A percentile compares a stretch with the other conserved stretches of the same genome.
Evolutionary conservation across 2,797 vertebrate species (phyloP).

Genomic region (Odontamblyopus rebecca): DNA sequence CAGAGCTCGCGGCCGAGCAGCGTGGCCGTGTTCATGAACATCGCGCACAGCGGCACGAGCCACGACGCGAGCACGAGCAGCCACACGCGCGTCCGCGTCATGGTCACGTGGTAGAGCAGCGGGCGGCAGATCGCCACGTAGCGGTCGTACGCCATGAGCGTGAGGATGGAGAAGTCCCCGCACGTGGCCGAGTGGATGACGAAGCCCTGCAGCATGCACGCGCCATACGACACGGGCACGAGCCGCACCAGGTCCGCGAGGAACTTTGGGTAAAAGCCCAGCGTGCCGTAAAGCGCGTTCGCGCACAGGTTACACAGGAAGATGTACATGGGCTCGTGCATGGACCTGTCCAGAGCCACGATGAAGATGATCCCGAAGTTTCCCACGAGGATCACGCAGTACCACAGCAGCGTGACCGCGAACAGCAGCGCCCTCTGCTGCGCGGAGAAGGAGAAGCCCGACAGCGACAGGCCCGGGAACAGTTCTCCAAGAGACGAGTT

Average conservation of each 20-base stretch:
- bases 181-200: constrained; percentile 41
- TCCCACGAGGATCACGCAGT: constrained; percentile 18
- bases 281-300: constrained; percentile 42
- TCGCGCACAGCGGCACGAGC: constrained; percentile 27
- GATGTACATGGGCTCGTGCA: constrained; percentile 55
- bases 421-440: constrained; percentile 38
- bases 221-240: constrained; percentile 41
- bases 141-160: constrained; percentile 57
- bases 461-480: constrained; percentile 16
- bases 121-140: constrained; percentile 57
- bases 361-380: constrained; percentile 30
- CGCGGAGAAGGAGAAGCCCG: constrained; percentile 47
- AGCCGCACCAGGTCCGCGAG: constrained; percentile 39
- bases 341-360: constrained; percentile 29
- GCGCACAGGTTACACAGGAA: constrained; percentile 44
- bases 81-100: constrained; percentile 27
- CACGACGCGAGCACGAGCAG: constrained; percentile 34
- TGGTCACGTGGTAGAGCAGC: constrained; percentile 38
- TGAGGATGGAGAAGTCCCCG: constrained; percentile 40
- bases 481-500: background rate
- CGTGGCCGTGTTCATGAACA: constrained; percentile 44
- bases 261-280: constrained; percentile 53
- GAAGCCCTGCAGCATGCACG: constrained; percentile 44
- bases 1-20: constrained; percentile 30
- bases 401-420: constrained; percentile 25